A percentile compares a stretch with the other conserved stretches of the same genome.
Evolutionary conservation across 2,888 invertebrate genomes (phyloP).

Genomic region (Dynastes grantii): DNA sequence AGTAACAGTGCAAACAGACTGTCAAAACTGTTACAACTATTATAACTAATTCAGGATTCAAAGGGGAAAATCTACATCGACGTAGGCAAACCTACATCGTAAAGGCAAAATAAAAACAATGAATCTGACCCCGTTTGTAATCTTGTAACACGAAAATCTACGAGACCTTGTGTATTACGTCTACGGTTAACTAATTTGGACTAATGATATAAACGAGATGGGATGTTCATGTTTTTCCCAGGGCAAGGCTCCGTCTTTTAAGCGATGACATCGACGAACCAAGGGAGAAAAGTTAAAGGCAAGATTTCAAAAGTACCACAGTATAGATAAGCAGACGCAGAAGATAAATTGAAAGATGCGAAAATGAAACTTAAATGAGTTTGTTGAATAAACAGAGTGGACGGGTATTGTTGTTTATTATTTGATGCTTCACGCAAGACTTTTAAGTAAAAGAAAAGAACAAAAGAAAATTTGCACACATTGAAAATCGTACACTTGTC

Average conservation of each 20-base stretch:
- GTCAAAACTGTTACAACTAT: no score
- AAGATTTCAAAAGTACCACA: neutral
- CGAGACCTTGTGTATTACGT: neutral
- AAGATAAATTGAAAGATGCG: conserved; percentile 9
- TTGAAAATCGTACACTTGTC: no score
- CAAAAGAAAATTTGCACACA: no score
- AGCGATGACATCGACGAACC: neutral
- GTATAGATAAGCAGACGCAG: neutral
- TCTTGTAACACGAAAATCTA: no score
- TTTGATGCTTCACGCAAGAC: no score
- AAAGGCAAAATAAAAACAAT: conserved; percentile 6
- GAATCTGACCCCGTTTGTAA: neutral
- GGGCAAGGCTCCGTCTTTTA: neutral
- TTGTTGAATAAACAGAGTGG: neutral
- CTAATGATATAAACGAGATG: conserved; percentile 16
- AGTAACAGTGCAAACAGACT: no score
- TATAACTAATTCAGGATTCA: neutral
- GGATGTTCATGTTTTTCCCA: neutral
- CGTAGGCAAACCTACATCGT: no score
- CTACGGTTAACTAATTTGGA: conserved; percentile 7
- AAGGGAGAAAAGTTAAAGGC: neutral
- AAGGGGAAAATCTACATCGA: no score
- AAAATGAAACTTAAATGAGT: conserved; percentile 10
- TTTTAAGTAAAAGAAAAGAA: no score
- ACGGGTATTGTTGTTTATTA: no score